Percentiles rank a stretch among this genome's conserved stretches.
These are phyloP conservation scores for Podarcis siculus DNA, from an alignment of 2,797 vertebrate genomes.

Conservation along the genomic window DNA sequence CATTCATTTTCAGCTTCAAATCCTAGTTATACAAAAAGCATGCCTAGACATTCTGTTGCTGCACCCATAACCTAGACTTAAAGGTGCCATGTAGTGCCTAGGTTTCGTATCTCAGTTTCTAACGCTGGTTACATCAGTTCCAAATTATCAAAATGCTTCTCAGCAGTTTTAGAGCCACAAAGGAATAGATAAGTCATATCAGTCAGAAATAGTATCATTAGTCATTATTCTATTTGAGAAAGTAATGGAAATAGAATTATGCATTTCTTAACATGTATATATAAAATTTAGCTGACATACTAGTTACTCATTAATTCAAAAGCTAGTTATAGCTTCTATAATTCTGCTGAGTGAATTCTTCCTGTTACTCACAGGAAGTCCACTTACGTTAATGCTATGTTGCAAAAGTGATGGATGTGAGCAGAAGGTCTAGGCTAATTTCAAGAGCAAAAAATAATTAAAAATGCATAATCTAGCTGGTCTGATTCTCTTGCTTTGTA, in stretches of 20 bases:
- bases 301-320: background rate
- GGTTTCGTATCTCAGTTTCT: too few species aligned
- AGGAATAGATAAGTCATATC: background rate
- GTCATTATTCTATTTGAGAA: background rate
- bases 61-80: too few species aligned
- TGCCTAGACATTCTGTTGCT: too few species aligned
- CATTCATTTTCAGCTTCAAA: too few species aligned
- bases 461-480: too few species aligned
- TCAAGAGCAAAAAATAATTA: background rate
- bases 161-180: background rate
- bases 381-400: background rate
- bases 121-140: background rate
- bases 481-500: background rate
- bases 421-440: background rate
- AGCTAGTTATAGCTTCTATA: background rate
- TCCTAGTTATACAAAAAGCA: too few species aligned
- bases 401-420: background rate
- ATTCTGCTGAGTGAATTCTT: constrained; percentile 5
- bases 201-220: background rate
- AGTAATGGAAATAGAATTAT: background rate
- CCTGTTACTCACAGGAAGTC: background rate
- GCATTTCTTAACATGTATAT: background rate
- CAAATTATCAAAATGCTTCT: background rate
- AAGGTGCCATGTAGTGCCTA: too few species aligned
- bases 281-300: background rate